Evolutionary conservation across 2,113 vertebrate species (phyloP), one percentile per base, ranked within the genome.

Genomic region (Ammodytes dubius): DNA sequence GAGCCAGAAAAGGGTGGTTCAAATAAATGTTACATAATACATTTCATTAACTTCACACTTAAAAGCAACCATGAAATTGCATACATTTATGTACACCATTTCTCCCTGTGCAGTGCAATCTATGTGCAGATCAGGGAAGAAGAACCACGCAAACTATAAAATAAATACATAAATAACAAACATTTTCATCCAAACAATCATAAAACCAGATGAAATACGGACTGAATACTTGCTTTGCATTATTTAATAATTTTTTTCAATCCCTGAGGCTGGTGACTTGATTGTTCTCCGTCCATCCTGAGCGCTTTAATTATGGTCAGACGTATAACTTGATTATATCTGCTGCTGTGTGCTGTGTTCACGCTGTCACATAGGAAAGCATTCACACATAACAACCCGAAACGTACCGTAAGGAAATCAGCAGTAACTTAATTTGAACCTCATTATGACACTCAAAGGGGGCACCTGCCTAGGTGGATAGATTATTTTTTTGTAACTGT

Each of bases 231-330:
- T 27, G 27, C 27, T 27, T 27, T 27, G 27, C 27, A 27, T 27
- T 27, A 27, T 27, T 27, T n/a, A n/a, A 27, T 27, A 1, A 27
- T 27, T 27, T 35, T 9, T 7, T 7, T 49, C 60, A 10, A 4
- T 58, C 43, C 64, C 64, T 77, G 79, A 69, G 52, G 37, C 61
- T 42, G 60, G 35, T 67, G 65, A 13, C 39, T 17, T 59, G 3
- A 15, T 8, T 7, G 39, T 45, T 67, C 12, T 15, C n/a, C 43
- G 4, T 52, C 54, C 35, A 42, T 14, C 12, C 2, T 73, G 14
- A n/a, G 15, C 0, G 0, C 39, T 69, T 57, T 52, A 7, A 52
- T 53, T 2, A 53, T 11, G 6, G 0, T 37, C 15, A 14, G 6
- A 9, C 5, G 19, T 39, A 9, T 0, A 9, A 15, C 40, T 7